Conservation (phyloP, 2,797 vertebrate species). For the Chloroceryle inda region DNA sequence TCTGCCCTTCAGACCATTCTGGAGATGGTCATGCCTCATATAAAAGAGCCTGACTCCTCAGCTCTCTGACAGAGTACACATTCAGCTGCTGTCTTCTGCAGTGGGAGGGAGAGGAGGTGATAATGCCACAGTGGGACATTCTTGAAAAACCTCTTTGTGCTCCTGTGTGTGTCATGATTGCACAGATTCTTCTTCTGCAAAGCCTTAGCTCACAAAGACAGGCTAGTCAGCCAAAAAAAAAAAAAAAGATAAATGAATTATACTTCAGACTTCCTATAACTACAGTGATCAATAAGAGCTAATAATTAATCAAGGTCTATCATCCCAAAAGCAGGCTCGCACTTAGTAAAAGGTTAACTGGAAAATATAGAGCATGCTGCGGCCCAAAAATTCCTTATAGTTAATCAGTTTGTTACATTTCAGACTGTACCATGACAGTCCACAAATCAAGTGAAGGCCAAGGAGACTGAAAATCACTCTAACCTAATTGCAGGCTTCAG, state of each 20-base stretch:
- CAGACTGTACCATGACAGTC: background rate
- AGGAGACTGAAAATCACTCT: constrained; percentile 20
- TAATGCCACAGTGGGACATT: constrained; percentile 42
- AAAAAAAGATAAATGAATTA: background rate
- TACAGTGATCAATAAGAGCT: background rate
- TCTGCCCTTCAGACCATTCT: constrained; percentile 4
- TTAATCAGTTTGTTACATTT: constrained; percentile 13
- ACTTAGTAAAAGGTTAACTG: background rate
- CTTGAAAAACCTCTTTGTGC: constrained; percentile 6
- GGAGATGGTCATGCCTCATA: background rate
- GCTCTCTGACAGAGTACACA: constrained; percentile 22
- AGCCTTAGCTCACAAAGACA: background rate
- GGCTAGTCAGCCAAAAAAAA: background rate
- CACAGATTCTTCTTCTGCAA: background rate
- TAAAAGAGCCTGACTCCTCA: constrained; percentile 10
- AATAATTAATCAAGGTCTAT: background rate
- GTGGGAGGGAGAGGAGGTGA: background rate
- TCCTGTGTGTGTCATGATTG: background rate
- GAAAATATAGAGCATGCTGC: constrained; percentile 7
- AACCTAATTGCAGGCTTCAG: background rate
- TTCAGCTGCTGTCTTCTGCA: constrained; percentile 39
- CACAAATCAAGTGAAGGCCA: constrained; percentile 33
- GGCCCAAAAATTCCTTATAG: background rate
- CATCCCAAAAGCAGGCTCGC: background rate
- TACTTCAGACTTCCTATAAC: background rate